A percentile compares a stretch with the other conserved stretches of the same genome.
Evolutionary conservation across 2,888 invertebrate genomes (phyloP).

Genomic region (Pemphredon lugubris): DNA sequence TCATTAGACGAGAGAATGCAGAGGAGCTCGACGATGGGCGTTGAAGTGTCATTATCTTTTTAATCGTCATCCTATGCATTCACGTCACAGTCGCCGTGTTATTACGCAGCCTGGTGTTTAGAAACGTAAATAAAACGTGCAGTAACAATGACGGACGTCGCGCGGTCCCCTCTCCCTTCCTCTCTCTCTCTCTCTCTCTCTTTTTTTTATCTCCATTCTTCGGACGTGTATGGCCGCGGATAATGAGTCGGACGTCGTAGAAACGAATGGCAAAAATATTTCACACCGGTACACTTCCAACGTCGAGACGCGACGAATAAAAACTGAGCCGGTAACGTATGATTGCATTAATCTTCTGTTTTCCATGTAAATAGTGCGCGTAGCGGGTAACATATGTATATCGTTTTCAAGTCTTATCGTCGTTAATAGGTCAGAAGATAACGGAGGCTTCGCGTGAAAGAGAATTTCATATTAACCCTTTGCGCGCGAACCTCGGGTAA

Average conservation of each 20-base stretch:
- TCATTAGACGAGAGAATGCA: background rate
- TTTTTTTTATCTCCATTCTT: too few relatives aligned
- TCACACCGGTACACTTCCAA: conserved; percentile 48
- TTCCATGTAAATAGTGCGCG: conserved; percentile 1
- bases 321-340: conserved; percentile 32
- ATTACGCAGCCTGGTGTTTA: conserved; percentile 31
- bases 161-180: conserved; percentile 21
- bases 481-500: too few relatives aligned
- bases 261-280: conserved; percentile 58
- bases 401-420: too few relatives aligned
- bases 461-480: too few relatives aligned
- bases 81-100: conserved; percentile 11
- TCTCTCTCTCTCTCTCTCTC: too few relatives aligned
- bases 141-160: conserved; percentile 21
- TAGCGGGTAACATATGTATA: background rate
- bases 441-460: too few relatives aligned
- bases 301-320: conserved; percentile 35
- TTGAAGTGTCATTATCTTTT: conserved; percentile 32
- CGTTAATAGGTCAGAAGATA: too few relatives aligned
- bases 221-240: conserved; percentile 21
- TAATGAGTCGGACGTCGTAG: conserved; percentile 56
- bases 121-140: conserved; percentile 37
- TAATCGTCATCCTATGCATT: conserved; percentile 35
- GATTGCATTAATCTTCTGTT: conserved; percentile 55
- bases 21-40: background rate